Percentiles rank a stretch among this genome's conserved stretches.
phyloP scores from a whole-genome alignment of 2,797 vertebrate genomes.

The Streptopelia turtur region DNA sequence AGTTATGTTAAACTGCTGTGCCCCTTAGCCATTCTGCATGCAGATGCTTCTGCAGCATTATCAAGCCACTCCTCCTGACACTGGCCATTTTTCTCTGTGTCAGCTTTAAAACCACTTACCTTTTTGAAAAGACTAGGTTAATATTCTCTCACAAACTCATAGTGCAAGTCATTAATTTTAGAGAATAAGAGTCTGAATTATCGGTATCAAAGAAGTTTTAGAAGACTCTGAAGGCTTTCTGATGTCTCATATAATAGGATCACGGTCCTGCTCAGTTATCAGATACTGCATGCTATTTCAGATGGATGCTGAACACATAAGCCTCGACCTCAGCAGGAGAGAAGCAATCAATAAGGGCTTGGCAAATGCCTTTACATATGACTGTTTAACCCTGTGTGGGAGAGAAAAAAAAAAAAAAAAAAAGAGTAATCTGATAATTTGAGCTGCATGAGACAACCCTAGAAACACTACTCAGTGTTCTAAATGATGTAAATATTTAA shows the following conservation, averaged over 20 bases:
- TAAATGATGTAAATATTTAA: background rate
- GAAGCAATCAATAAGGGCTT: background rate
- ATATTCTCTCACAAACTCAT: background rate
- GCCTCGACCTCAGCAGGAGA: background rate
- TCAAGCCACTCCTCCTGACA: background rate
- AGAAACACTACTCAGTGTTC: background rate
- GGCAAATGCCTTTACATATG: background rate
- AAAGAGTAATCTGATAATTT: background rate
- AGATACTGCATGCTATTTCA: background rate
- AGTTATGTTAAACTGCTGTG: background rate
- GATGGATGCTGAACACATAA: background rate
- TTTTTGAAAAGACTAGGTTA: background rate
- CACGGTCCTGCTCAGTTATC: background rate
- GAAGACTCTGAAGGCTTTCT: background rate
- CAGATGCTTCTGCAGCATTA: background rate
- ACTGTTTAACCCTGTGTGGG: background rate
- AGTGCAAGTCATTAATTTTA: background rate
- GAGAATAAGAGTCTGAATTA: background rate
- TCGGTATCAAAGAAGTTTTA: background rate
- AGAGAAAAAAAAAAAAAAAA: background rate
- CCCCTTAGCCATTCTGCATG: background rate
- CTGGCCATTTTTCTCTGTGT: background rate
- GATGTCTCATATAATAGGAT: background rate
- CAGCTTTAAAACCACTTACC: background rate
- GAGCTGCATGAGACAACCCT: background rate